Evolutionary conservation across 1,140 invertebrate species (phyloP), one percentile per base, ranked within the genome.

Genomic region (Colletes gigas): DNA sequence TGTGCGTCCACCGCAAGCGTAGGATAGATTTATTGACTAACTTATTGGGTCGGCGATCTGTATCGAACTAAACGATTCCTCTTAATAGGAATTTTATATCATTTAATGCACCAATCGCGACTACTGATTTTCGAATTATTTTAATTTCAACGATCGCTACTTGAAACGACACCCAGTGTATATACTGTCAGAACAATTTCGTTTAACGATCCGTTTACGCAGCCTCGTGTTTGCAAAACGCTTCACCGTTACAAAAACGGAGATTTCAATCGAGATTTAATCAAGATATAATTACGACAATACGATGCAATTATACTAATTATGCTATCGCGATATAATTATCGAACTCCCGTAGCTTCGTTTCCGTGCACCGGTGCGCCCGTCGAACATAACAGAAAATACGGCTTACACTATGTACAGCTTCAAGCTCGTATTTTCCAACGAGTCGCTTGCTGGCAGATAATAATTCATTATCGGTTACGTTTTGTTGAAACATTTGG

Each of bases 311-410:
- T 77, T 77, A 77, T 39, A 14, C n/a, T 41, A 68, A 60, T 69
- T 69, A 52, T 21, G 14, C 10, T 60, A 77, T 77, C 63, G 19
- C 15, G 19, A 30, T 67, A 47, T 57, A 68, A 76, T 76, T 67
- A 77, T 60, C 17, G 41, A 10, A 60, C 59, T 17, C n/a, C 6
- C 5, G 21, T 30, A 47, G 30, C 19, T 12, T 19, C 9, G 41
- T 59, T 10, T 68, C 47, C 19, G 19, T 5, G 41, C 65, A 17
- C 50, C 19, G 30, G 7, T 60, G 47, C 17, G 12, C n/a, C 6
- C 47, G 15, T 1, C 19, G 41, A 5, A 59, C 55, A 60, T 60
- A n/a, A n/a, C n/a, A n/a, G 41, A 47, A 30, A 47, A 57, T 59
- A 57, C 12, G 17, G 50, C 21, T n/a, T 3, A 14, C 21, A 3